These are phyloP conservation scores for Acanthosepion esculentum DNA, from an alignment of 2,888 invertebrate genomes.

Conservation along the genomic window DNA sequence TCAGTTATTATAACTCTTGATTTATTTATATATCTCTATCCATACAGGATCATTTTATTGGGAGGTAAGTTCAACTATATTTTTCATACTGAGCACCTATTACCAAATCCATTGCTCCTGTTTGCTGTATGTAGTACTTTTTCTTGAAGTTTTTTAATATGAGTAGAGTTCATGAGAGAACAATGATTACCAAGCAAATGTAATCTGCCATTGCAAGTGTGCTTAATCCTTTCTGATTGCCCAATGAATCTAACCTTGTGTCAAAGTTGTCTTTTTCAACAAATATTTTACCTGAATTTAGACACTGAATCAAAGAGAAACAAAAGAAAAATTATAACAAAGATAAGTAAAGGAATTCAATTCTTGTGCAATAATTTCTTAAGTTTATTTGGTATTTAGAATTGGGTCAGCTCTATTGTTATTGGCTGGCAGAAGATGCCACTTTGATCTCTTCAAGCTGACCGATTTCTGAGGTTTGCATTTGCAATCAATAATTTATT, in stretches of 20 bases:
- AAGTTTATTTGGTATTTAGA: background rate
- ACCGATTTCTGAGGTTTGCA: background rate
- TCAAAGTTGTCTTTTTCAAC: background rate
- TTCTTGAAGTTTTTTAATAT: too few relatives aligned
- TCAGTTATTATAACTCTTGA: too few relatives aligned
- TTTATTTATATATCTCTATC: too few relatives aligned
- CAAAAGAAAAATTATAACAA: background rate
- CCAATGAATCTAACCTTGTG: background rate
- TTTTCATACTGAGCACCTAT: too few relatives aligned
- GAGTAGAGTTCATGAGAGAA: too few relatives aligned
- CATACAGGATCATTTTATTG: too few relatives aligned
- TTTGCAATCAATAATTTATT: constrained; percentile 11
- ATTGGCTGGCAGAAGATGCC: background rate
- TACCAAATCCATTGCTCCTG: too few relatives aligned
- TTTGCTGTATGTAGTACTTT: too few relatives aligned
- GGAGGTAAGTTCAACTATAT: too few relatives aligned
- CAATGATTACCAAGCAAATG: too few relatives aligned
- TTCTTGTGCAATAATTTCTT: background rate
- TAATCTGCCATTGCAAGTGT: too few relatives aligned
- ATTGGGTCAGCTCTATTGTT: background rate
- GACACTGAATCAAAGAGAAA: background rate
- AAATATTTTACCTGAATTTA: background rate
- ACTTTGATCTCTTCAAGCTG: constrained; percentile 33
- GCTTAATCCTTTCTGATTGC: background rate
- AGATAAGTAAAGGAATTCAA: background rate